Evolutionary conservation across 2,113 vertebrate species (phyloP).

Genomic region (Caranx melampygus): DNA sequence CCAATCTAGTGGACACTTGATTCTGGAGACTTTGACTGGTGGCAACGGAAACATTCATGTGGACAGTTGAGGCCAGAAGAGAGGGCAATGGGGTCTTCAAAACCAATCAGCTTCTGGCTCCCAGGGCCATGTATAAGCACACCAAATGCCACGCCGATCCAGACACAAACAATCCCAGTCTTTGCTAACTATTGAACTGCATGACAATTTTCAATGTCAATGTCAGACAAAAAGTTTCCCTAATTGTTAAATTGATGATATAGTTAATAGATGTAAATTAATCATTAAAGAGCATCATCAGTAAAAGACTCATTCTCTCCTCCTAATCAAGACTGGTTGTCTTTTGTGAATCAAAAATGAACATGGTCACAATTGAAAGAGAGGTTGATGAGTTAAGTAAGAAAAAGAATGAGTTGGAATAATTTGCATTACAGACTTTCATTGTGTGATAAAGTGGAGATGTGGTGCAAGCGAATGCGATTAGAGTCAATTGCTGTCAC

Average conservation of each 20-base stretch:
- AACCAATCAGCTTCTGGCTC: slow-evolving; percentile 8
- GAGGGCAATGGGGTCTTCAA: slow-evolving; percentile 2
- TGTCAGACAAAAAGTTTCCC: not conserved
- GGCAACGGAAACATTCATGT: not conserved
- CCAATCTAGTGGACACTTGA: not conserved
- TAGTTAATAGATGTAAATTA: not conserved
- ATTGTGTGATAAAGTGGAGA: not conserved
- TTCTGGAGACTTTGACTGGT: not conserved
- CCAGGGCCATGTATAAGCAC: slow-evolving; percentile 1
- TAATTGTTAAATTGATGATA: not conserved
- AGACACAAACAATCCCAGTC: slow-evolving; percentile 7
- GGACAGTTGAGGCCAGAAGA: not conserved
- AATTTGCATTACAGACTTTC: slow-evolving; percentile 1
- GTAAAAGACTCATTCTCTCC: too few species aligned
- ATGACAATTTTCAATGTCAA: not conserved
- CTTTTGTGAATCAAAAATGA: not conserved
- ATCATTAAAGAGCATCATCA: not conserved
- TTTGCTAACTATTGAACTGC: slow-evolving; percentile 2
- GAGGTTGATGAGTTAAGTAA: not conserved
- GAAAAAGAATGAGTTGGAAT: not conserved
- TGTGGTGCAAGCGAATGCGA: slow-evolving; percentile 12
- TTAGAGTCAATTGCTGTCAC: slow-evolving; percentile 22
- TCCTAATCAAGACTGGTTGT: not conserved
- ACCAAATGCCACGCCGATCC: slow-evolving; percentile 19
- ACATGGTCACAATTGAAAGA: not conserved